phyloP scores from a whole-genome alignment of 2,888 invertebrate species.

The Micropterix aruncella region DNA sequence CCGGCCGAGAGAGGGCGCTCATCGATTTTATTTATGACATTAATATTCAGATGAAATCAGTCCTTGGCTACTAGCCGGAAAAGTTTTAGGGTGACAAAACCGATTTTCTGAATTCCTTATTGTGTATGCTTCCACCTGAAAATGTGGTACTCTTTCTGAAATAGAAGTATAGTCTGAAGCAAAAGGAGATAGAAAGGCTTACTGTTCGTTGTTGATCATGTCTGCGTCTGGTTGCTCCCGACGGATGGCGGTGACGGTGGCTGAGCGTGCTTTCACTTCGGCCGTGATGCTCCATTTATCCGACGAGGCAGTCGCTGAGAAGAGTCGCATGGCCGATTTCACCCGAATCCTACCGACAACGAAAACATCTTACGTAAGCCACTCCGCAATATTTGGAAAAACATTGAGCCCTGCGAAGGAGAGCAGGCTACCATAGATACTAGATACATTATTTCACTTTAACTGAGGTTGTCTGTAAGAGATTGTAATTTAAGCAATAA shows the following conservation, averaged over 20 bases:
- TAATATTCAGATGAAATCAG: no score
- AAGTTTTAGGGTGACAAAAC: no score
- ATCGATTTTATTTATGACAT: no score
- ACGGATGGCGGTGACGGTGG: conserved; percentile 74
- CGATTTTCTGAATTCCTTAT: no score
- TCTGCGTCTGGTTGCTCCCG: conserved; percentile 26
- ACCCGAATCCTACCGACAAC: conserved; percentile 64
- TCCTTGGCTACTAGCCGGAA: no score
- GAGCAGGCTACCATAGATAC: conserved; percentile 6
- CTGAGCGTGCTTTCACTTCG: conserved; percentile 76
- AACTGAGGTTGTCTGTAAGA: no score
- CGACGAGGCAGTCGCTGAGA: conserved; percentile 66
- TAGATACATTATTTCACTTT: no score
- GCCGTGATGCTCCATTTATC: conserved; percentile 80
- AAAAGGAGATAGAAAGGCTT: neutral
- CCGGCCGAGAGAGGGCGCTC: no score
- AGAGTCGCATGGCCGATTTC: conserved; percentile 72
- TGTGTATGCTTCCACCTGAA: conserved; percentile 87
- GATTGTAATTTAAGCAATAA: no score
- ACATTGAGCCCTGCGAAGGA: conserved; percentile 9
- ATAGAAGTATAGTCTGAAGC: neutral
- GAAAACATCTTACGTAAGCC: conserved; percentile 9
- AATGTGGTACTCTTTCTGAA: conserved; percentile 75
- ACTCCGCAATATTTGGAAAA: conserved; percentile 10
- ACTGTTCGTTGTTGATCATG: conserved; percentile 2